phyloP scores from a whole-genome alignment of 1,140 invertebrate species.

The Elysia chlorotica region DNA sequence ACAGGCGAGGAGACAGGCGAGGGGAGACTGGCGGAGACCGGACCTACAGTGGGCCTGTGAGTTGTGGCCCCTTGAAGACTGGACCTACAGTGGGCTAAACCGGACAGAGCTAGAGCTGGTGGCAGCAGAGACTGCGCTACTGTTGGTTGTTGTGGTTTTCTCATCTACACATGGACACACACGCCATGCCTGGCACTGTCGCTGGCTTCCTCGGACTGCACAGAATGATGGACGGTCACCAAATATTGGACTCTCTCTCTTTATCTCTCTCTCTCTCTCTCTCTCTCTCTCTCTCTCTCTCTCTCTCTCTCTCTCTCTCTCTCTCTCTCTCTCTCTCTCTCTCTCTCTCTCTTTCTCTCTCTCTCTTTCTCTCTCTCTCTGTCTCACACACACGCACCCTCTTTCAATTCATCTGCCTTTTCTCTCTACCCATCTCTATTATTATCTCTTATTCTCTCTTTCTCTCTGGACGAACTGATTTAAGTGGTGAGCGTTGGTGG shows the following conservation, averaged over 20 bases:
- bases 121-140: neutral
- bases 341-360: neutral
- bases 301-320: slow-evolving; percentile 4
- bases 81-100: neutral
- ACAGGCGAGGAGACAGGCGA: no score
- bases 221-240: no score
- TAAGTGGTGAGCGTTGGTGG: no score
- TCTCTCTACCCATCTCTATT: neutral
- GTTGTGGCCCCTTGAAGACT: no score
- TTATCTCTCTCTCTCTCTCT: slow-evolving; percentile 24
- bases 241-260: slow-evolving; percentile 1
- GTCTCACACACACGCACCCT: neutral
- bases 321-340: neutral
- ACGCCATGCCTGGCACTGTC: neutral
- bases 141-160: neutral
- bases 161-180: neutral
- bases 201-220: neutral
- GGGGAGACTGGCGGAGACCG: no score
- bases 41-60: no score
- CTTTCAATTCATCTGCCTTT: neutral
- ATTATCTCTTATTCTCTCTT: no score
- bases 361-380: neutral
- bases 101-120: neutral
- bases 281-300: slow-evolving; percentile 17
- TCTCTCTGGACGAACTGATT: no score